Evolutionary conservation across 2,797 vertebrate genomes (phyloP).

Genomic region (Micrastur ruficollis): DNA sequence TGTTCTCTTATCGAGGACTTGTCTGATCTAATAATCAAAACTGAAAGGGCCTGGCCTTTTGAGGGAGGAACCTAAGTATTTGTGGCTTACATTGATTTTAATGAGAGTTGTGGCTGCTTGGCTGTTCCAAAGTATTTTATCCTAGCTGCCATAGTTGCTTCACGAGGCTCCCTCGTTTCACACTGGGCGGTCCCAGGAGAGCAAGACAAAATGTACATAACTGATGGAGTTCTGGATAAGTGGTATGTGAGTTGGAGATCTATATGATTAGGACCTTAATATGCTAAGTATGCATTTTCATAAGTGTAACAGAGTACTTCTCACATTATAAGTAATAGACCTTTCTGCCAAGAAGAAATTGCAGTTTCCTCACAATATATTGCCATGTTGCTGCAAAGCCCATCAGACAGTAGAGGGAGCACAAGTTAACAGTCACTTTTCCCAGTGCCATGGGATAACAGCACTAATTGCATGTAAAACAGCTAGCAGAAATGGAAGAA

Average conservation of each 20-base stretch:
- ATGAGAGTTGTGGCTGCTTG: background rate
- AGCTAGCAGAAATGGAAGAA: background rate
- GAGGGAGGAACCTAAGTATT: background rate
- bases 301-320: background rate
- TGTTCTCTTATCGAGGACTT: background rate
- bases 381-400: background rate
- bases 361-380: background rate
- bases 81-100: background rate
- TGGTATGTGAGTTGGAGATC: background rate
- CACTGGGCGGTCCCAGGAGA: background rate
- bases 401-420: constrained; percentile 65
- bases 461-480: background rate
- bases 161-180: background rate
- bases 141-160: background rate
- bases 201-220: background rate
- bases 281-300: background rate
- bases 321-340: background rate
- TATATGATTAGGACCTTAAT: background rate
- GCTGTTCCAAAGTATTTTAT: background rate
- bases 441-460: background rate
- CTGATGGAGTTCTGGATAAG: background rate
- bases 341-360: background rate
- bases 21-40: background rate
- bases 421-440: constrained; percentile 9
- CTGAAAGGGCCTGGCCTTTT: background rate